These are phyloP conservation scores for Steatornis caripensis DNA, from an alignment of 2,113 vertebrate species.

Conservation along the genomic window DNA sequence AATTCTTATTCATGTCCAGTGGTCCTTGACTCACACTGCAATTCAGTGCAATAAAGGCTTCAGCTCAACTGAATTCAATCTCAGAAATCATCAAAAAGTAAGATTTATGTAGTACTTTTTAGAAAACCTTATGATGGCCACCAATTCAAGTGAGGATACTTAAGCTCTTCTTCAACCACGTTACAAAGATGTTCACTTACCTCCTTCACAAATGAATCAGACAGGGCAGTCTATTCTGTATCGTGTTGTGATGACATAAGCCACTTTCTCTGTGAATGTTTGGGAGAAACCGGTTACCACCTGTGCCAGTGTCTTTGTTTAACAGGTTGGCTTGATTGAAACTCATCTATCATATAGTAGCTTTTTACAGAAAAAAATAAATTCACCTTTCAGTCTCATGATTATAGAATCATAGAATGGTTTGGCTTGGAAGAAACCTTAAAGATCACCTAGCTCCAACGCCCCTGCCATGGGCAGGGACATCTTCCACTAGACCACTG, in stretches of 20 bases:
- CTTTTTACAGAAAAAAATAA: neutral
- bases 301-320: neutral
- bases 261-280: neutral
- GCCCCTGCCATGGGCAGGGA: too few species aligned
- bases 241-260: neutral
- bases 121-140: neutral
- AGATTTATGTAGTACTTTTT: slow-evolving; percentile 41
- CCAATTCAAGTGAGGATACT: neutral
- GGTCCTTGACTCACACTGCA: slow-evolving; percentile 12
- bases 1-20: slow-evolving; percentile 55
- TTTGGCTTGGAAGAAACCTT: too few species aligned
- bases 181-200: neutral
- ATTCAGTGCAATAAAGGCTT: slow-evolving; percentile 51
- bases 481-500: too few species aligned
- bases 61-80: slow-evolving; percentile 45
- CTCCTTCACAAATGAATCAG: neutral
- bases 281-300: slow-evolving; percentile 13
- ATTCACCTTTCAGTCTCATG: neutral
- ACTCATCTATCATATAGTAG: neutral
- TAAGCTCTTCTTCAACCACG: neutral
- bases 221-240: neutral
- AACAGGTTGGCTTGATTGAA: neutral
- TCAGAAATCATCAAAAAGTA: slow-evolving; percentile 58
- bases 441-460: too few species aligned
- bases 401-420: too few species aligned